Conservation (phyloP, 2,113 vertebrate genomes). For the Polypterus bichir region DNA sequence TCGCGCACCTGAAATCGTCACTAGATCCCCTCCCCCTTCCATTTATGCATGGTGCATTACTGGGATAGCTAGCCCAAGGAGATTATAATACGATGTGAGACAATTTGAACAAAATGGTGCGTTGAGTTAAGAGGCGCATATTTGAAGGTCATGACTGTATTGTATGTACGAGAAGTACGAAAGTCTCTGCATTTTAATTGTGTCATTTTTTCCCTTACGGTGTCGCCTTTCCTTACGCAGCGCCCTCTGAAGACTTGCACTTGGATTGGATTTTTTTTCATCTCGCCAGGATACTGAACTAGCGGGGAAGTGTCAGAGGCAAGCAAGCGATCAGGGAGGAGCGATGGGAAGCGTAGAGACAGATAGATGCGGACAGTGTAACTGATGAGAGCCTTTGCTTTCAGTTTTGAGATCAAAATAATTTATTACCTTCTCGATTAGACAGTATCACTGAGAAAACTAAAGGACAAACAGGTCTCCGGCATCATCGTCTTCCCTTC, state of each 20-base stretch:
- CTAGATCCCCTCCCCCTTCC: too few relatives aligned
- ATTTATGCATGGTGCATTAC: too few relatives aligned
- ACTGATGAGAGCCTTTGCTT: too few relatives aligned
- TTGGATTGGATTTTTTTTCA: conserved; percentile 38
- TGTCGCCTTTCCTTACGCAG: conserved; percentile 25
- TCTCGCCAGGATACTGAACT: conserved; percentile 28
- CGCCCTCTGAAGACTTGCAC: conserved; percentile 29
- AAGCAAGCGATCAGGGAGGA: conserved; percentile 21
- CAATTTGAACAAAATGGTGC: too few relatives aligned
- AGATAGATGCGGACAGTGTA: conserved; percentile 1
- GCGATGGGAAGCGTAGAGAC: conserved; percentile 16
- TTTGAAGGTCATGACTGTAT: too few relatives aligned
- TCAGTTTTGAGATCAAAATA: conserved; percentile 15
- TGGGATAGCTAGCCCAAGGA: too few relatives aligned
- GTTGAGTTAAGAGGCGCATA: too few relatives aligned
- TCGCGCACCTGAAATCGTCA: too few relatives aligned
- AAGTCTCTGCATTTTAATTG: background rate
- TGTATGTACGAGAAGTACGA: too few relatives aligned
- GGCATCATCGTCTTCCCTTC: conserved; percentile 38
- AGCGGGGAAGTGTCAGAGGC: conserved; percentile 19
- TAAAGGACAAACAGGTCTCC: conserved; percentile 31
- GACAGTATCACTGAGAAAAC: conserved; percentile 20
- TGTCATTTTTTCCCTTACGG: conserved; percentile 18
- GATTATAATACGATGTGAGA: too few relatives aligned
- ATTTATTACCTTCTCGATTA: conserved; percentile 27